Evolutionary conservation across 2,113 vertebrate species (phyloP).

Genomic region (Cariama cristata): DNA sequence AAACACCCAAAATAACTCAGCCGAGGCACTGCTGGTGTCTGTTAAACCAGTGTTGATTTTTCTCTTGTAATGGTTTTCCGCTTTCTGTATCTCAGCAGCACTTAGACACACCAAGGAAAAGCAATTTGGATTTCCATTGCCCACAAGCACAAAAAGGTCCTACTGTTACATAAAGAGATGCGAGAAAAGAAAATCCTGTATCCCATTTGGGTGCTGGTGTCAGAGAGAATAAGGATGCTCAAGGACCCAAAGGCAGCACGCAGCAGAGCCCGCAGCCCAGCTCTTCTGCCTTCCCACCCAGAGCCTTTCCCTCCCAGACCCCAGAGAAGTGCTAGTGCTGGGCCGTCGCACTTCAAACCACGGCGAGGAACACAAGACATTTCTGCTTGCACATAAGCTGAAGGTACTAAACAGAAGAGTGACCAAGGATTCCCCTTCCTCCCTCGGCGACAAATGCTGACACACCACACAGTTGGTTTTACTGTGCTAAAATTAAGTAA

Average conservation of each 20-base stretch:
- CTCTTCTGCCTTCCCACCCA: not conserved
- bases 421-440: not conserved
- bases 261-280: not conserved
- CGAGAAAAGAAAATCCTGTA: not conserved
- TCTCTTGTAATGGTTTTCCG: not conserved
- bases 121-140: not conserved
- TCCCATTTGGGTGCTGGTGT: not conserved
- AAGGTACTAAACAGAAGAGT: not conserved
- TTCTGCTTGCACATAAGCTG: not conserved
- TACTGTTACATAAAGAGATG: accelerated
- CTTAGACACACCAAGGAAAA: not conserved
- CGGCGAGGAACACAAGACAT: accelerated
- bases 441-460: not conserved
- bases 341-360: not conserved
- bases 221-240: not conserved
- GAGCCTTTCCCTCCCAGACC: not conserved
- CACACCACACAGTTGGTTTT: not conserved
- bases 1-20: not conserved
- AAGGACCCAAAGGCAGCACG: not conserved
- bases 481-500: not conserved
- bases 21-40: not conserved
- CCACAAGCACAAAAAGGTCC: not conserved
- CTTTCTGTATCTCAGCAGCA: not conserved
- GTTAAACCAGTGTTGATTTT: not conserved
- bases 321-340: too few species aligned